Conservation (phyloP, 2,888 invertebrate species). For the Drosophila phalerata region DNA sequence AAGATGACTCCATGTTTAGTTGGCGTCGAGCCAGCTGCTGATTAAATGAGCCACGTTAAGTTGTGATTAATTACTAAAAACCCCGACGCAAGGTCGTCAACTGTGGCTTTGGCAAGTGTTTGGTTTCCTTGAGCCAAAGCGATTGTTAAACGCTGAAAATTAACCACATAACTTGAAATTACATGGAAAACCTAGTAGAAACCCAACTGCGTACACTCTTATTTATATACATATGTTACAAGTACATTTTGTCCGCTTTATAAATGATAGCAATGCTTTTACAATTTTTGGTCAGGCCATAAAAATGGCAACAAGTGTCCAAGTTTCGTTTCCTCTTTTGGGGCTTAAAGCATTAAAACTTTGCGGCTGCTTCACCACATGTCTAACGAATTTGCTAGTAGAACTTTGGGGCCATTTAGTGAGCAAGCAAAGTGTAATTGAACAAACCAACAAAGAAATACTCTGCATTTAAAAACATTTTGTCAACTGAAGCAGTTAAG, state of each 20-base stretch:
- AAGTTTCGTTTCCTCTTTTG: slow-evolving; percentile 46
- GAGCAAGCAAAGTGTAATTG: slow-evolving; percentile 13
- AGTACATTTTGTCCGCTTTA: slow-evolving; percentile 12
- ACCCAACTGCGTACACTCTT: slow-evolving; percentile 17
- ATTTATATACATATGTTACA: neutral
- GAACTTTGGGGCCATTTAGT: slow-evolving; percentile 31
- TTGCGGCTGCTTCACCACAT: slow-evolving; percentile 57
- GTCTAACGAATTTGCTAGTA: slow-evolving; percentile 44
- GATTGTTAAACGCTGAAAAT: slow-evolving; percentile 38
- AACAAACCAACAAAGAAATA: slow-evolving; percentile 11
- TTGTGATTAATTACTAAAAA: slow-evolving; percentile 53
- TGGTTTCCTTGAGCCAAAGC: slow-evolving; percentile 39
- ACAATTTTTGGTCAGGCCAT: slow-evolving; percentile 34
- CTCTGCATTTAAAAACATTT: slow-evolving; percentile 7
- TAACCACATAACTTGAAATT: slow-evolving; percentile 34
- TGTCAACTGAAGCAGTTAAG: neutral
- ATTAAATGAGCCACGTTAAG: slow-evolving; percentile 52
- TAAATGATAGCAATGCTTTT: slow-evolving; percentile 33
- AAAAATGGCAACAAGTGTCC: slow-evolving; percentile 59
- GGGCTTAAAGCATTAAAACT: slow-evolving; percentile 51
- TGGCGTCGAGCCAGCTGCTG: slow-evolving; percentile 27
- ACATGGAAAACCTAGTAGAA: slow-evolving; percentile 20
- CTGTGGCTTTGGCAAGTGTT: slow-evolving; percentile 37
- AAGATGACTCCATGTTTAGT: slow-evolving; percentile 20
- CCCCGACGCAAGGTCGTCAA: slow-evolving; percentile 41